Conservation (phyloP, 2,113 vertebrate genomes). For the Thunnus maccoyii region DNA sequence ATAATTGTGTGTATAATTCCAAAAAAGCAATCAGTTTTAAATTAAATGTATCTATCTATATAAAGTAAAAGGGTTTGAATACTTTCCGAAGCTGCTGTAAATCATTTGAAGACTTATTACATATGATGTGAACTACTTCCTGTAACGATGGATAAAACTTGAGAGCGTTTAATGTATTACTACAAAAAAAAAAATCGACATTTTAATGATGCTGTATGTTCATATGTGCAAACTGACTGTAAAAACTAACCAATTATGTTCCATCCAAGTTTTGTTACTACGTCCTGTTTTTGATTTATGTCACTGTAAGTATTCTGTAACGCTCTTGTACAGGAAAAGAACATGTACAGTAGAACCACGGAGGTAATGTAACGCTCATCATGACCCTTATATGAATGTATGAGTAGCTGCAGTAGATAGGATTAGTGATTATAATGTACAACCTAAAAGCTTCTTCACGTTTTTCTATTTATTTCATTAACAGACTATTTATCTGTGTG, state of each 20-base stretch:
- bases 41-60: slow-evolving; percentile 3
- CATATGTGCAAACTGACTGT: slow-evolving; percentile 29
- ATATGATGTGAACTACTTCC: slow-evolving; percentile 3
- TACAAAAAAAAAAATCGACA: neutral
- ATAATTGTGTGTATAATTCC: neutral
- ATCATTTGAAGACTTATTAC: slow-evolving; percentile 9
- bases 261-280: neutral
- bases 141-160: slow-evolving; percentile 27
- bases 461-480: slow-evolving; percentile 50
- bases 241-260: slow-evolving; percentile 12
- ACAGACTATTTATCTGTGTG: slow-evolving; percentile 21
- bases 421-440: slow-evolving; percentile 32
- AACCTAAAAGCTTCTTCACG: slow-evolving; percentile 27
- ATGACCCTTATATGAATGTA: slow-evolving; percentile 50
- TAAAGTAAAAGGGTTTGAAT: neutral
- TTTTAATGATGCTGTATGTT: slow-evolving; percentile 2
- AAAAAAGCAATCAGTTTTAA: slow-evolving; percentile 8
- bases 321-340: slow-evolving; percentile 14
- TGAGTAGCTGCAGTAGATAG: slow-evolving; percentile 37
- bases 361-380: slow-evolving; percentile 4
- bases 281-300: slow-evolving; percentile 6
- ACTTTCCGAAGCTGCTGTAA: neutral
- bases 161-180: slow-evolving; percentile 33
- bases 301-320: slow-evolving; percentile 31
- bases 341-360: slow-evolving; percentile 20